Evolutionary conservation across 2,797 vertebrate genomes (phyloP), one percentile per base, ranked within the genome.

Genomic region (Danio aesculapii): DNA sequence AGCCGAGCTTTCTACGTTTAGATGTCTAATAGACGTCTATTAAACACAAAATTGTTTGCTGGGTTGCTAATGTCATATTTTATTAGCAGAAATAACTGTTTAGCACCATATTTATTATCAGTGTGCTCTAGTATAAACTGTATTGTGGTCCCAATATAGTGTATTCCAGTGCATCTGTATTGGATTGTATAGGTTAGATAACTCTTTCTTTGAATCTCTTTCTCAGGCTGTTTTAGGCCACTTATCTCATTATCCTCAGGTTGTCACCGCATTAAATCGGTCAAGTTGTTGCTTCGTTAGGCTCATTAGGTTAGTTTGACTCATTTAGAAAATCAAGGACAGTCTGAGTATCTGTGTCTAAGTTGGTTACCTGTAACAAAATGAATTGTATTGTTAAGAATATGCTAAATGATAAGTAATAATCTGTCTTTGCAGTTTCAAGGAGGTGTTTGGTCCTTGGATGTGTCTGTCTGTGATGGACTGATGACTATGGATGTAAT

Each of bases 401-500:
- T 58, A 19, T 21, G 19, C 8, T 19, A 41, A 63, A 75, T 9
- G 14, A 6, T 58, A 17, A 46, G 55, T 44, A 46, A 73, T 63
- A 16, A 55, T 76, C 19, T 82, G 7, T 62, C 49, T 44, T 47
- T 79, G 50, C 93, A 99, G 98, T 98, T 97, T 87, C 96, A 97
- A 90, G 97, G 95, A 5, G 97, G 97, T 0, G 91, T 95, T 55
- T 98, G 98, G 97, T 93, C 94, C 57, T 93, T 98, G 85, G 91
- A 93, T 88, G 92, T 89, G 0, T 90, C 90, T 41, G 76, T 97
- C 66, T 99, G 98, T 6, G 97, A 99, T 53, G 89, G 90, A 4
- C 93, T 99, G 86, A 97, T 98, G 98, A 96, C 97, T 75, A 97
- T 98, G 97, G 98, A 99, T 0, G 98, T 98, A 86, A 96, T 98